These are phyloP conservation scores for Bombus confusus DNA, from an alignment of 1,140 invertebrate genomes.

Conservation along the genomic window DNA sequence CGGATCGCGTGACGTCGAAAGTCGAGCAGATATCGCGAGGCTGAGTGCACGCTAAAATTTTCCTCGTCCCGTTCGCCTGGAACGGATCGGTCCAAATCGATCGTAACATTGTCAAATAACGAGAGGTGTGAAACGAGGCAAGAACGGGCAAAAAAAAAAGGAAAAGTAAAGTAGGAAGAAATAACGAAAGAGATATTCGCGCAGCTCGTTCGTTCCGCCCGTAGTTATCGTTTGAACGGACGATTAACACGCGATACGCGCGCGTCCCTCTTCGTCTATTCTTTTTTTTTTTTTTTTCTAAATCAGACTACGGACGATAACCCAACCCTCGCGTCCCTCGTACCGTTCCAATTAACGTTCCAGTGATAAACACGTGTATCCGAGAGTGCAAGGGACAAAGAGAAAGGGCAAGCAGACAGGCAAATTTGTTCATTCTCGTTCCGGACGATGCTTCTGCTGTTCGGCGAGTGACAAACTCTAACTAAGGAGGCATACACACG, in stretches of 20 bases:
- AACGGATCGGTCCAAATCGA: conserved; percentile 6
- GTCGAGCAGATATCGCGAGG: no score
- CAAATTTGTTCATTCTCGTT: background rate
- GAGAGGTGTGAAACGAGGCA: background rate
- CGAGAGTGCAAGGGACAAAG: background rate
- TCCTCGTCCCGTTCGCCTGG: background rate
- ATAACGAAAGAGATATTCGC: background rate
- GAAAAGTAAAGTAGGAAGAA: background rate
- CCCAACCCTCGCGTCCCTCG: background rate
- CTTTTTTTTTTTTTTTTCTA: background rate
- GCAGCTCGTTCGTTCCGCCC: background rate
- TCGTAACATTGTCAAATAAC: background rate
- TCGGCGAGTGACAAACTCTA: background rate
- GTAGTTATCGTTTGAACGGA: background rate
- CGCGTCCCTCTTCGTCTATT: background rate
- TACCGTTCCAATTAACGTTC: conserved; percentile 21
- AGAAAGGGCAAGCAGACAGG: background rate
- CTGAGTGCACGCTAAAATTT: background rate
- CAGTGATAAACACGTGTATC: conserved; percentile 37
- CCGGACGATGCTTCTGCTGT: conserved; percentile 12
- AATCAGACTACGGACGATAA: background rate
- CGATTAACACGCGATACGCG: conserved; percentile 18
- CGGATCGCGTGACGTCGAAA: background rate
- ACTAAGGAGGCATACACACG: background rate
- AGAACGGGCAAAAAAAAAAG: background rate